A percentile compares a stretch with the other conserved stretches of the same genome.
Conservation (phyloP, 1,140 invertebrate genomes). For the Plutomurus gul region DNA sequence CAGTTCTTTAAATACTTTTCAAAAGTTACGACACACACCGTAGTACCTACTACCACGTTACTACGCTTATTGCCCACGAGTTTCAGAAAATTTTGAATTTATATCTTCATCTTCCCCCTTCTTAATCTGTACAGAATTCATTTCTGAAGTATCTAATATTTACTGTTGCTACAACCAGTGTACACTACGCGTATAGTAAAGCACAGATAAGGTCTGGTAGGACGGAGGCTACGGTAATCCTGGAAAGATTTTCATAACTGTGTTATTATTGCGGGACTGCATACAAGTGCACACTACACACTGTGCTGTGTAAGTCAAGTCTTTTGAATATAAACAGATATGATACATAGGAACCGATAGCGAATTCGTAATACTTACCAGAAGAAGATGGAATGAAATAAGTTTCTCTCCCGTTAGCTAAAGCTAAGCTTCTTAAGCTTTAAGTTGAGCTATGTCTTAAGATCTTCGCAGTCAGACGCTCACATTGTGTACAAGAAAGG, state of each 20-base stretch:
- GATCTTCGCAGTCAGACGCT: slow-evolving; percentile 13
- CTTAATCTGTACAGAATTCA: not conserved
- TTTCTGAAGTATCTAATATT: not conserved
- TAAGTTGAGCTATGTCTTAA: not conserved
- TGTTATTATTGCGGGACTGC: not conserved
- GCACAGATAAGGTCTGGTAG: not conserved
- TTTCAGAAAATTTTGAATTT: not conserved
- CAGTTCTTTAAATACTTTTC: not conserved
- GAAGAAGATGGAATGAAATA: slow-evolving; percentile 25
- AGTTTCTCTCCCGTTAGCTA: slow-evolving; percentile 26
- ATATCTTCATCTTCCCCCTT: slow-evolving; percentile 10
- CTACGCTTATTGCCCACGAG: not conserved
- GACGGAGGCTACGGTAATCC: not conserved
- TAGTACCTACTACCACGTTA: not conserved
- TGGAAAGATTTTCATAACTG: not conserved
- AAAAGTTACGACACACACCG: not conserved
- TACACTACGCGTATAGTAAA: too few species aligned
- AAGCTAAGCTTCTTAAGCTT: slow-evolving; percentile 31
- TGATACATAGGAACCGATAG: too few species aligned
- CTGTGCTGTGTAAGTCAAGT: too few species aligned
- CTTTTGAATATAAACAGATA: too few species aligned
- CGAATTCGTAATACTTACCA: not conserved
- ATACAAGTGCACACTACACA: not conserved
- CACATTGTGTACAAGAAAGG: slow-evolving; percentile 33
- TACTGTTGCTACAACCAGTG: too few species aligned